Evolutionary conservation across 2,888 invertebrate species (phyloP).

Genomic region (Campoletis raptor): DNA sequence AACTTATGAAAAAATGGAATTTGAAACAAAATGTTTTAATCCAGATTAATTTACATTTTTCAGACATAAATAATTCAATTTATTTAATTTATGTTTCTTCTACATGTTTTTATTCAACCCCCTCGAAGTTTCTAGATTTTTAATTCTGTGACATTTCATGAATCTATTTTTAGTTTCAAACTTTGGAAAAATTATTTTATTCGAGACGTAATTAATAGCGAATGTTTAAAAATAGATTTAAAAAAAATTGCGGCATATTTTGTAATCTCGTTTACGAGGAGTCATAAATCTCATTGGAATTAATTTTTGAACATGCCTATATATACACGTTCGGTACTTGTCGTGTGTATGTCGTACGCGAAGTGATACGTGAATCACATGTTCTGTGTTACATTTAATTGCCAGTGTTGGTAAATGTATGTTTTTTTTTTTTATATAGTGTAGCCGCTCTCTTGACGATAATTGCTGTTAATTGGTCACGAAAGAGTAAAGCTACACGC

Average conservation of each 20-base stretch:
- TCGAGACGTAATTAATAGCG: not conserved
- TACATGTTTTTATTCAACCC: not conserved
- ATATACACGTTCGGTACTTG: not conserved
- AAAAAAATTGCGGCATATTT: not conserved
- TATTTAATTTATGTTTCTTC: not conserved
- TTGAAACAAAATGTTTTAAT: not conserved
- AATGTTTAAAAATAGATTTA: not conserved
- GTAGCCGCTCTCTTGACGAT: slow-evolving; percentile 51
- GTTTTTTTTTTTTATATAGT: slow-evolving; percentile 19
- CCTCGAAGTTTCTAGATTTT: not conserved
- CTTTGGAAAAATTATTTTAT: not conserved
- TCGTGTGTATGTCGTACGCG: not conserved
- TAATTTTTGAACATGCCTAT: not conserved
- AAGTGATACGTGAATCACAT: slow-evolving; percentile 21
- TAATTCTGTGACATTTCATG: not conserved
- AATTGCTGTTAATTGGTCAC: slow-evolving; percentile 71
- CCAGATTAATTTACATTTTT: not conserved
- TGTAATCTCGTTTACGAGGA: not conserved
- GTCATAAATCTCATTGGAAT: not conserved
- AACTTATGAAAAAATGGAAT: not conserved
- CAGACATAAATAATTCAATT: not conserved
- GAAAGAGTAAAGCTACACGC: slow-evolving; percentile 65
- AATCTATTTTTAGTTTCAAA: not conserved
- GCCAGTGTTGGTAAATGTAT: slow-evolving; percentile 12
- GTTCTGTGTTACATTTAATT: slow-evolving; percentile 3